A percentile compares a stretch with the other conserved stretches of the same genome.
phyloP scores from a whole-genome alignment of 92 coral and sea anemone species.

The Pocillopora meandrina region DNA sequence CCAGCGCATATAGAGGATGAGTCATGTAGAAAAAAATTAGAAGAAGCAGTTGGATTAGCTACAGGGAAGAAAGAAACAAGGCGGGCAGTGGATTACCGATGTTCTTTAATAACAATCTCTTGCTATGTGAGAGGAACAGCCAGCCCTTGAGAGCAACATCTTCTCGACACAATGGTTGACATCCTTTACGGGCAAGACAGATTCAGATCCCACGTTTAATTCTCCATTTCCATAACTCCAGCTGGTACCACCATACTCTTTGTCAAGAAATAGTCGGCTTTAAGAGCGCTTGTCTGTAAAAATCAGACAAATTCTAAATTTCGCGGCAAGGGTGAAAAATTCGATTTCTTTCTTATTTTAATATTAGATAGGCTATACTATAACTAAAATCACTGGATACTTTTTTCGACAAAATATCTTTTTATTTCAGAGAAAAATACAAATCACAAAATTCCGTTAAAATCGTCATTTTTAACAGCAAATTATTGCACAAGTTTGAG shows the following conservation, averaged over 20 bases:
- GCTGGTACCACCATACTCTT: slow-evolving; percentile 43
- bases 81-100: neutral
- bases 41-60: neutral
- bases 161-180: neutral
- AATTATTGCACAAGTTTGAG: too few species aligned
- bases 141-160: neutral
- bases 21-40: neutral
- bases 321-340: too few species aligned
- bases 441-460: too few species aligned
- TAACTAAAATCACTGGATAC: too few species aligned
- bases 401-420: too few species aligned
- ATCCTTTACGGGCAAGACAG: slow-evolving; percentile 10
- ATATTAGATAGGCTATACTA: too few species aligned
- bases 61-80: neutral
- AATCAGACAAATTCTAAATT: too few species aligned
- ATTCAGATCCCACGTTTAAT: slow-evolving; percentile 40
- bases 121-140: neutral
- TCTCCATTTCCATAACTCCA: slow-evolving; percentile 43
- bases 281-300: too few species aligned
- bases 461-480: too few species aligned
- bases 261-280: too few species aligned
- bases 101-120: neutral
- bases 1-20: neutral
- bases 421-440: too few species aligned
- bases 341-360: too few species aligned